Conservation (phyloP, 2,113 vertebrate genomes). For the Chamaetylas fuelleborni region DNA sequence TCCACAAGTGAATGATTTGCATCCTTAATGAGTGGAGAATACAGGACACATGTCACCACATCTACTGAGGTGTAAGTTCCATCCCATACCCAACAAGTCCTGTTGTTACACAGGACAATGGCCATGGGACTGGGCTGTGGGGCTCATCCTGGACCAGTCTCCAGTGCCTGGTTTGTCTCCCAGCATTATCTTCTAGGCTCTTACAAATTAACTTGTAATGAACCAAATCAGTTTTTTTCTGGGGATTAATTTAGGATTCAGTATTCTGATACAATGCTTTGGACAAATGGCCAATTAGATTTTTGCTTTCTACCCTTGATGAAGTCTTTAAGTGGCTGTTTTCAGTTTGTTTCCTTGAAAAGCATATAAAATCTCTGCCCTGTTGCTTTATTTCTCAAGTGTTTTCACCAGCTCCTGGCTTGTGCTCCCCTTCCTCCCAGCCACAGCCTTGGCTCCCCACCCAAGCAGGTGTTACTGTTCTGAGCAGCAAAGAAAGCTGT, state of each 20-base stretch:
- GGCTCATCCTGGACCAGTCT: not conserved
- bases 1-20: not conserved
- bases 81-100: not conserved
- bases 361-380: not conserved
- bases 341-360: not conserved
- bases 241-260: not conserved
- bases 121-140: accelerated
- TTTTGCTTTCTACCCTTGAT: not conserved
- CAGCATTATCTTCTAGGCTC: not conserved
- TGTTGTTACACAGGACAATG: accelerated
- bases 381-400: not conserved
- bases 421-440: not conserved
- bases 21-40: not conserved
- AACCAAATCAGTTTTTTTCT: not conserved
- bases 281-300: not conserved
- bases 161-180: not conserved
- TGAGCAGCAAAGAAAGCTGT: not conserved
- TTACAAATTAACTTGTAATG: not conserved
- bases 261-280: not conserved
- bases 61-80: not conserved
- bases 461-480: not conserved
- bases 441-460: not conserved
- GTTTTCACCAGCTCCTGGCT: not conserved
- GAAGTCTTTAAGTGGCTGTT: not conserved
- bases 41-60: not conserved